Conservation (phyloP, 1,140 invertebrate genomes). For the Zaprionus camerounensis region DNA sequence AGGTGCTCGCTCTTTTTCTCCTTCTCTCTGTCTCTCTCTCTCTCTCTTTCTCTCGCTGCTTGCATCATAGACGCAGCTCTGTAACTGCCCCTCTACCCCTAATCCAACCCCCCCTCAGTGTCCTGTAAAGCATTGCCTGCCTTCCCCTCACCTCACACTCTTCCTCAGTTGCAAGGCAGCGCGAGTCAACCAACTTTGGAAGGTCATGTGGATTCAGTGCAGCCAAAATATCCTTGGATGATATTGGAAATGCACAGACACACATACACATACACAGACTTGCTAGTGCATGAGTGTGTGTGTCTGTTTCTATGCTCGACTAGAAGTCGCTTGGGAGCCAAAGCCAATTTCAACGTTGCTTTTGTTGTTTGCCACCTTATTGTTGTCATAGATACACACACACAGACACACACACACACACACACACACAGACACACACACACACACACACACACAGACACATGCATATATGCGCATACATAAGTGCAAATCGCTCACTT, state of each 20-base stretch:
- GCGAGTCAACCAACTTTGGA: slow-evolving; percentile 83
- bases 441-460: neutral
- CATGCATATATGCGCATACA: neutral
- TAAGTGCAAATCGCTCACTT: slow-evolving; percentile 18
- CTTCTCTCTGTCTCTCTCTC: slow-evolving; percentile 10
- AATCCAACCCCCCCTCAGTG: neutral
- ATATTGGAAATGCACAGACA: slow-evolving; percentile 70
- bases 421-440: neutral
- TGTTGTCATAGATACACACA: slow-evolving; percentile 47
- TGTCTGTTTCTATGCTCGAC: slow-evolving; percentile 48
- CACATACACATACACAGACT: slow-evolving; percentile 28
- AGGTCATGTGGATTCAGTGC: slow-evolving; percentile 79
- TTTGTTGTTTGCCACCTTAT: slow-evolving; percentile 38
- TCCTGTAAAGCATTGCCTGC: slow-evolving; percentile 1
- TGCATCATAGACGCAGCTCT: slow-evolving; percentile 34
- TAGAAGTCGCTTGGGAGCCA: slow-evolving; percentile 49
- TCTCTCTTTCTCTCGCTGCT: slow-evolving; percentile 18
- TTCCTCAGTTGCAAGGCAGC: slow-evolving; percentile 3
- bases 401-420: slow-evolving; percentile 9
- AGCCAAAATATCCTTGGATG: slow-evolving; percentile 79
- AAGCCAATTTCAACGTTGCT: slow-evolving; percentile 47
- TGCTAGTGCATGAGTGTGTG: slow-evolving; percentile 7
- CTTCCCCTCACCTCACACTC: neutral
- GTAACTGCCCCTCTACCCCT: too few species aligned
- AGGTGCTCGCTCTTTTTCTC: slow-evolving; percentile 8